Base-by-base conservation (phyloP, 2,888 invertebrate genomes). In the Molorchus minor region DNA sequence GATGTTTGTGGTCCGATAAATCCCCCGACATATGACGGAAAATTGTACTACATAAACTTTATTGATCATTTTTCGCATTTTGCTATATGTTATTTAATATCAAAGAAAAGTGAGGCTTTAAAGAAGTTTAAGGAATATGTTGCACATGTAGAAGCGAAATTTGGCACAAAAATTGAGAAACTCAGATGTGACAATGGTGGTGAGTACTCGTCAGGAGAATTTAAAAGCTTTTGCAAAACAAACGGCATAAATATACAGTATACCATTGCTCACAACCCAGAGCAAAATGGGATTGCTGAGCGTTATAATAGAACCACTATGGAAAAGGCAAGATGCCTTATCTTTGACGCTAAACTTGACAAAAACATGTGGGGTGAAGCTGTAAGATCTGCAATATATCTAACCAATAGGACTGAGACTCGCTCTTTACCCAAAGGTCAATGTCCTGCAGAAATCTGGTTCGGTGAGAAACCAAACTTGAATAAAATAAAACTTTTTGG, bases 401-500 rank as follows among this genome's bases (percentile, higher is more conserved):
- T 67, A 36, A 38, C 52, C 12, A 68, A 67, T 40, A 53, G 64
- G 20, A 60, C 58, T 25, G 62, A 64, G 3, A 60, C 62, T 4
- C 36, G 30, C n/a, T 51, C 35, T 17, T 4, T 64, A 16, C 21
- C 49, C 17, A 4, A 45, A 8, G 30, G 41, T 2, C 35, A 30
- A 33, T 47, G 68, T 4, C 75, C 70, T 3, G 69, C 70, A 3
- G 64, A 64, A 33, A 36, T 70, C 21, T 72, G 66, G 67, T 65
- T 58, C 49, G 57, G 56, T 1, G 44, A 58, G 3, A 67, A 65
- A 49, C 70, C 70, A 12, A 49, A 43, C 57, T 63, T 71, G 19
- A 29, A 51, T n/a, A 69, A 72, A 51, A 33, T 74, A 13, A 58
- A 52, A 54, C 19, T 69, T 2, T 70, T 72, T 62, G 71, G 71